Conservation (phyloP, 2,888 invertebrate genomes). For the Coelopa pilipes region DNA sequence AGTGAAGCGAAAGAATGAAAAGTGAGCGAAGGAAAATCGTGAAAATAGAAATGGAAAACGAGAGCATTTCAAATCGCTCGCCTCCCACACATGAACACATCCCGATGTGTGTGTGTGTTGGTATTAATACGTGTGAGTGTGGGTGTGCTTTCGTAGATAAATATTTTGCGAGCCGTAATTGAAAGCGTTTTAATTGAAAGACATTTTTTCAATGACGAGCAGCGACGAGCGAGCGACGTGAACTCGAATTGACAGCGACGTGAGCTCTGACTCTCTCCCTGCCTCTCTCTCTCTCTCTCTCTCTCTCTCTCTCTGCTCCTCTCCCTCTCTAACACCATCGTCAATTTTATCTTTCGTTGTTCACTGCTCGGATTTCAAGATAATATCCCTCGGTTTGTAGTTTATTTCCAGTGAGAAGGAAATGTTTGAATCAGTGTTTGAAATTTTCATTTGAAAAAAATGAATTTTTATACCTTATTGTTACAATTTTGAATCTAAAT, state of each 20-base stretch:
- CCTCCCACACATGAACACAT: slow-evolving; percentile 7
- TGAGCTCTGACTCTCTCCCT: too few species aligned
- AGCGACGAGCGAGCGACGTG: slow-evolving; percentile 1
- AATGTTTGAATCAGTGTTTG: too few species aligned
- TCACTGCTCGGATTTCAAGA: too few species aligned
- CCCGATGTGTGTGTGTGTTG: neutral
- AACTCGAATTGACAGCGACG: slow-evolving; percentile 28
- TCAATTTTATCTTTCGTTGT: too few species aligned
- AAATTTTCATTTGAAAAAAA: too few species aligned
- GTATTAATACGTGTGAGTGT: slow-evolving; percentile 22
- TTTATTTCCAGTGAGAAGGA: too few species aligned
- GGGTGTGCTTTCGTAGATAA: slow-evolving; percentile 31
- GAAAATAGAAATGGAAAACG: slow-evolving; percentile 4
- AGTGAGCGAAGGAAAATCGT: neutral
- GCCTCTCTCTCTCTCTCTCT: too few species aligned
- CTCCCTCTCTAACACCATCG: too few species aligned
- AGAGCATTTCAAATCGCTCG: slow-evolving; percentile 19
- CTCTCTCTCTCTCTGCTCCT: too few species aligned
- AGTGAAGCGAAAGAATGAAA: neutral
- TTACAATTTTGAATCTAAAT: too few species aligned
- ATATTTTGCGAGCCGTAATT: slow-evolving; percentile 46
- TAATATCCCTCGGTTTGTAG: too few species aligned
- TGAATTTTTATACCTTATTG: too few species aligned
- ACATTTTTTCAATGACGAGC: slow-evolving; percentile 43
- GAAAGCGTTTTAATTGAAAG: slow-evolving; percentile 49